phyloP scores from a whole-genome alignment of 2,113 vertebrate genomes.

The Aleadryas rufinucha region DNA sequence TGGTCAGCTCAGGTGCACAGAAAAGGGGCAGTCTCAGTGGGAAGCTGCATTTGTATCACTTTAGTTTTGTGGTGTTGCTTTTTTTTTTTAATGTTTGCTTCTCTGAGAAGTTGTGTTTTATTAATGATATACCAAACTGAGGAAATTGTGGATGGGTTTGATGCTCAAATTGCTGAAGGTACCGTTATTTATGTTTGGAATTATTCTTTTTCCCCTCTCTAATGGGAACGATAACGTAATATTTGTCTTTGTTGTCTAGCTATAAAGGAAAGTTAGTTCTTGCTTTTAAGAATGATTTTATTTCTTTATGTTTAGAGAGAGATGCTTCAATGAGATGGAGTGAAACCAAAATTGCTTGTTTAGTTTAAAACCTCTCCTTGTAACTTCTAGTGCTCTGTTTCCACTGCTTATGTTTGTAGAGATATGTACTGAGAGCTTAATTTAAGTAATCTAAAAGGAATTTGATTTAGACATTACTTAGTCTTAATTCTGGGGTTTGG shows the following conservation, averaged over 20 bases:
- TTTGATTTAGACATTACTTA: neutral
- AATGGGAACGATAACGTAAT: fast-evolving
- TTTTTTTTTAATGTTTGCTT: too few relatives aligned
- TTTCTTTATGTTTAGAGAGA: neutral
- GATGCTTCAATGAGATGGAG: neutral
- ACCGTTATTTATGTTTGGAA: fast-evolving
- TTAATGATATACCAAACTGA: fast-evolving
- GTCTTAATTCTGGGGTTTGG: neutral
- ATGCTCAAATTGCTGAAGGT: neutral
- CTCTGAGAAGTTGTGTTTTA: neutral
- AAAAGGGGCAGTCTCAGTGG: fast-evolving
- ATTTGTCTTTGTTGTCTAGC: neutral
- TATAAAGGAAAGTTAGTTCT: neutral
- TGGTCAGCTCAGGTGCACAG: neutral
- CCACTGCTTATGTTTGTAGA: neutral
- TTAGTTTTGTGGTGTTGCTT: too few relatives aligned
- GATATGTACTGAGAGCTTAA: neutral
- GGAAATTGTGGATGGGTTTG: too few relatives aligned
- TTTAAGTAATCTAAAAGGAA: neutral
- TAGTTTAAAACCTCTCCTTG: neutral
- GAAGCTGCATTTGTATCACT: fast-evolving
- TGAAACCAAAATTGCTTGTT: neutral
- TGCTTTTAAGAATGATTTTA: neutral
- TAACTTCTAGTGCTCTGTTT: neutral
- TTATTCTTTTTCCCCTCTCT: fast-evolving